Conservation (phyloP, 30 jellyfish, hydroid and myxozoan species). For the Chrysaora quinquecirrha region DNA sequence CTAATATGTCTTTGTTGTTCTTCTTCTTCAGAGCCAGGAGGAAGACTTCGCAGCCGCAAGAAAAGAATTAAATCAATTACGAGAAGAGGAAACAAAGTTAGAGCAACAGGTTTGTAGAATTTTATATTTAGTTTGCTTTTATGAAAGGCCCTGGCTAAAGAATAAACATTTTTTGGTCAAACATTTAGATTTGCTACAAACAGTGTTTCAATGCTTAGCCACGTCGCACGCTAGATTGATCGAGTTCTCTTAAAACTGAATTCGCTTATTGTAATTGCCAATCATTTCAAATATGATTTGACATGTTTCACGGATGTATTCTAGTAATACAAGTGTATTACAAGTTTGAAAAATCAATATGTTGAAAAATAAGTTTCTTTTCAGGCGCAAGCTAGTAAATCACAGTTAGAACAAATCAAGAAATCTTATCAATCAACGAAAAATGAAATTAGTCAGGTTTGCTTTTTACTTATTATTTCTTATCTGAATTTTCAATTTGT, state of each 20-base stretch:
- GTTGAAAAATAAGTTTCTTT: too few species aligned
- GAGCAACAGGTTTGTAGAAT: constrained; percentile 81
- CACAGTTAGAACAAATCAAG: constrained; percentile 72
- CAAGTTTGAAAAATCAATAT: too few species aligned
- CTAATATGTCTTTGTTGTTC: background rate
- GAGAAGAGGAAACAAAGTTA: constrained; percentile 82
- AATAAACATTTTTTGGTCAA: too few species aligned
- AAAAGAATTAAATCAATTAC: constrained; percentile 76
- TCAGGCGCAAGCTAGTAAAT: constrained; percentile 64
- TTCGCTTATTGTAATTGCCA: too few species aligned
- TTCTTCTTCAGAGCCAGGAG: constrained; percentile 80
- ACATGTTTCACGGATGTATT: too few species aligned
- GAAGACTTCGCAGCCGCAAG: constrained; percentile 86
- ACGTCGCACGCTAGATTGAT: too few species aligned
- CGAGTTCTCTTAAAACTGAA: too few species aligned
- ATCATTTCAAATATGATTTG: too few species aligned
- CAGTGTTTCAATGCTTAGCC: too few species aligned
- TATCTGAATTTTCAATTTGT: background rate
- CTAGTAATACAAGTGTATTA: too few species aligned
- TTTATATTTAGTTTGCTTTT: background rate
- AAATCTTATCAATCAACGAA: constrained; percentile 45
- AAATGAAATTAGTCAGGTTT: constrained; percentile 73
- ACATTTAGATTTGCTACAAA: too few species aligned
- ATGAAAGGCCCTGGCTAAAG: background rate
- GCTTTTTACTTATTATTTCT: background rate